A percentile compares a stretch with the other conserved stretches of the same genome.
Conservation (phyloP, 2,888 invertebrate species). For the Hirtodrosophila cameraria region DNA sequence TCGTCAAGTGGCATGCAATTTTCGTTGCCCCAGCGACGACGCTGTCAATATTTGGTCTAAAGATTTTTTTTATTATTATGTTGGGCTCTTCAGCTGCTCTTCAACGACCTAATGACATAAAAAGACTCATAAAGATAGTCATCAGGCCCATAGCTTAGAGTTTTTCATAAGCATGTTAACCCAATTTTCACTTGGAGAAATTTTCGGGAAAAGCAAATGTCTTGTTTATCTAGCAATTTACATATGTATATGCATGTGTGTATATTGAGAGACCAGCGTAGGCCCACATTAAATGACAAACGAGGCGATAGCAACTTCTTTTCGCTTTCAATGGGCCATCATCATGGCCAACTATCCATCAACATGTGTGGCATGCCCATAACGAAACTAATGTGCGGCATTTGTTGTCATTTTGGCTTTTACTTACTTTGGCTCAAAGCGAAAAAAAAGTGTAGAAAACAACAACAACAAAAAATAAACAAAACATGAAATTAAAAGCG, state of each 20-base stretch:
- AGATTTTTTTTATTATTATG: slow-evolving; percentile 2
- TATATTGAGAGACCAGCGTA: no score
- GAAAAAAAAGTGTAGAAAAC: slow-evolving; percentile 5
- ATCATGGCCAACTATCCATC: slow-evolving; percentile 35
- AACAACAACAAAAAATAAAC: slow-evolving; percentile 4
- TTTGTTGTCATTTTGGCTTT: slow-evolving; percentile 58
- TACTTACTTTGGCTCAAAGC: slow-evolving; percentile 16
- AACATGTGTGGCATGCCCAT: slow-evolving; percentile 63
- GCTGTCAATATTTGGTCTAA: slow-evolving; percentile 30
- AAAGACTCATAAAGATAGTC: slow-evolving; percentile 41
- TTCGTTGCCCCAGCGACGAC: neutral
- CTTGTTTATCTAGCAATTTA: slow-evolving; percentile 68
- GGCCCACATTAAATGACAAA: slow-evolving; percentile 8
- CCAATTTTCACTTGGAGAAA: slow-evolving; percentile 75
- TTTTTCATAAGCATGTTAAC: slow-evolving; percentile 37
- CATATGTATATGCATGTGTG: no score
- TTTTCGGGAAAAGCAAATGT: slow-evolving; percentile 61
- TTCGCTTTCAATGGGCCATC: slow-evolving; percentile 60
- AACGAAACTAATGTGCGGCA: slow-evolving; percentile 68
- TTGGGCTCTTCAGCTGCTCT: neutral
- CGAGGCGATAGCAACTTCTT: slow-evolving; percentile 35
- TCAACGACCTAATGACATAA: slow-evolving; percentile 52
- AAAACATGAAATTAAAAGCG: slow-evolving; percentile 54
- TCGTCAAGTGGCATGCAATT: slow-evolving; percentile 49
- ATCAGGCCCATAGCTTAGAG: slow-evolving; percentile 11